Conservation (phyloP, 2,113 vertebrate genomes). For the Cavia aperea region DNA sequence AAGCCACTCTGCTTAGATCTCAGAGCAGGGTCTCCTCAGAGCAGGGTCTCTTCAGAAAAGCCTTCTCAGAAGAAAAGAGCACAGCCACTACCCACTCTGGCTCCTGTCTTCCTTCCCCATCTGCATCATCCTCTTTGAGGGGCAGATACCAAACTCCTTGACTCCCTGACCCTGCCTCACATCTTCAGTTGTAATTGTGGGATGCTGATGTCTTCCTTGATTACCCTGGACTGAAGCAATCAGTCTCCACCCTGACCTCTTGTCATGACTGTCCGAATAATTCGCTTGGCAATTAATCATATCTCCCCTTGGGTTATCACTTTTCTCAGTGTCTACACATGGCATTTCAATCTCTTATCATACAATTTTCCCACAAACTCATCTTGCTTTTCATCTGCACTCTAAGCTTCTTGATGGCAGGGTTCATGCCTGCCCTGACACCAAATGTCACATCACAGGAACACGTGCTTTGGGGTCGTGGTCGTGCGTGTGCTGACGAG, state of each 20-base stretch:
- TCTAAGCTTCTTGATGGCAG: background rate
- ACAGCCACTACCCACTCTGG: rapidly evolving
- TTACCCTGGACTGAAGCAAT: background rate
- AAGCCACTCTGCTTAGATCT: background rate
- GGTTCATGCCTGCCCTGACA: background rate
- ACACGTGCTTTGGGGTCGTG: rapidly evolving
- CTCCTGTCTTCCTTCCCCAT: background rate
- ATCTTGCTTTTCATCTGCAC: background rate
- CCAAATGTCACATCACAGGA: rapidly evolving
- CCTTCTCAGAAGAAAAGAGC: background rate
- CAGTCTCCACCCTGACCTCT: conserved; percentile 18
- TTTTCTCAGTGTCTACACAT: background rate
- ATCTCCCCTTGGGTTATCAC: conserved; percentile 19
- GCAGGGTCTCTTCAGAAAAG: background rate
- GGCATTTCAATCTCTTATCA: background rate
- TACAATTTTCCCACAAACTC: background rate
- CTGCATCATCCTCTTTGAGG: background rate
- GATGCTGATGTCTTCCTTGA: background rate
- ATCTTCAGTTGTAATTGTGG: background rate
- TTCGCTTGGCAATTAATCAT: conserved; percentile 53
- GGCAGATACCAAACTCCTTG: background rate
- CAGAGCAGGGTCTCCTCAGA: background rate
- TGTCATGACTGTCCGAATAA: conserved; percentile 47
- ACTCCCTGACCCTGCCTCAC: background rate
- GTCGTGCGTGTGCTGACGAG: background rate